Percentiles rank a stretch among this genome's conserved stretches.
Conservation (phyloP, 2,797 vertebrate genomes). For the Eleutherodactylus coqui region DNA sequence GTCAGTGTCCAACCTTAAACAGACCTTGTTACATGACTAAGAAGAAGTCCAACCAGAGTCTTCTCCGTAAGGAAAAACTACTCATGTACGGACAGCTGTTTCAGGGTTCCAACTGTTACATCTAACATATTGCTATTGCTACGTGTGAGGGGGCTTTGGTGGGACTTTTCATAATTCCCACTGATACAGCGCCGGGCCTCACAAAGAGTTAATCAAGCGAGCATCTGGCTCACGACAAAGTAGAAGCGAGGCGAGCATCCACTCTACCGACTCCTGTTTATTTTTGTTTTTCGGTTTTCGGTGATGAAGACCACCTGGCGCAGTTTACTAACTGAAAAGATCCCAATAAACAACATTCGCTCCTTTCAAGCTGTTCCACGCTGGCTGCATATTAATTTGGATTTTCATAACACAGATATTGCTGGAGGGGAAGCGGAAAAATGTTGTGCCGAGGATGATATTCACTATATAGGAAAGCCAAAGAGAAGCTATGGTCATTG, state of each 20-base stretch:
- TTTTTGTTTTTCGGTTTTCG: conserved; percentile 53
- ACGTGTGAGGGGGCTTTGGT: not conserved
- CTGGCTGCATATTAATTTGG: not conserved
- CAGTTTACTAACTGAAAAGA: conserved; percentile 34
- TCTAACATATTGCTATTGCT: no score
- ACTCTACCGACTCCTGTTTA: not conserved
- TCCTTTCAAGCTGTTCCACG: conserved; percentile 43
- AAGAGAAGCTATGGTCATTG: not conserved
- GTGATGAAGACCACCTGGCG: conserved; percentile 41
- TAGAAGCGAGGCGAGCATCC: not conserved
- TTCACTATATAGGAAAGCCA: not conserved
- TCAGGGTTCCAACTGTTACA: no score
- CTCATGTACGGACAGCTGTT: no score
- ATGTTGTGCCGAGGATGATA: not conserved
- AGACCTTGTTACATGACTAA: no score
- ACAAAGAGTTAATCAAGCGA: conserved; percentile 19
- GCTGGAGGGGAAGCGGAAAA: not conserved
- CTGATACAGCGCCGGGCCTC: not conserved
- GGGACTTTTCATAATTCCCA: not conserved
- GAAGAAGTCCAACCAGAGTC: no score
- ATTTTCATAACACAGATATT: not conserved
- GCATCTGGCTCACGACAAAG: not conserved
- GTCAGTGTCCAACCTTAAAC: no score
- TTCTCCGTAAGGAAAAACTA: no score
- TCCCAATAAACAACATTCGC: conserved; percentile 36